Base-by-base conservation (phyloP, 30 jellyfish, hydroid and myxozoan genomes). In the Hydra vulgaris region DNA sequence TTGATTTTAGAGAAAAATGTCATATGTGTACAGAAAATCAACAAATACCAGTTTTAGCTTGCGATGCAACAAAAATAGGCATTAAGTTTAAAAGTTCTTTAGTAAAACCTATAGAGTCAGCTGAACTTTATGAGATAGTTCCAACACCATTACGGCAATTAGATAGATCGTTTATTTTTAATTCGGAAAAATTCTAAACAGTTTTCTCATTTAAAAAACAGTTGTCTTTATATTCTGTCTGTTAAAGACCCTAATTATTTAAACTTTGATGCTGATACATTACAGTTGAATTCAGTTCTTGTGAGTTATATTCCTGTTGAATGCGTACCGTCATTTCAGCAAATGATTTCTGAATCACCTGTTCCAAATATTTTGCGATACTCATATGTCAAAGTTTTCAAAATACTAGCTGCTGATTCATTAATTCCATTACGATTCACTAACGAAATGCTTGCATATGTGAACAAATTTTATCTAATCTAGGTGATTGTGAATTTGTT, bases 11-110 rank as follows among this genome's bases (percentile, higher is more conserved):
- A 21, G 18, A 73, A 73, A 19, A 21, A 21, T 73, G 81, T 73
- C 66, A 23, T 7, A 19, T 40, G 61, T 73, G 81, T 25, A 18
- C 27, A 19, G 81, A 54, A 17, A 15, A 23, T 21, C 22, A 19
- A 23, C 5, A 3, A 3, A 40, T 40, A 40, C 15, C 81, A 21
- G 22, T 25, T 21, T 70, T 73, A 21, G 81, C 81, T 21, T 73
- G 81, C 21, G 81, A 73, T 73, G 81, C 66, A 23, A 73, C 81
- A 5, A 73, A 73, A 54, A 22, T 73, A 15, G 81, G 81, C 8
- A 21, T 73, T 40, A 25, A 17, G 15, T 73, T 73, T 18, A 73
- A 73, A 25, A 73, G 21, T 25, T 21, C 61, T 15, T 73, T 23
- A 15, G 81, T 73, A 12, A 19, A 22, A 21, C 81, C 81, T 21